phyloP scores from a whole-genome alignment of 2,888 invertebrate genomes.

The Reticulitermes lucifugus region DNA sequence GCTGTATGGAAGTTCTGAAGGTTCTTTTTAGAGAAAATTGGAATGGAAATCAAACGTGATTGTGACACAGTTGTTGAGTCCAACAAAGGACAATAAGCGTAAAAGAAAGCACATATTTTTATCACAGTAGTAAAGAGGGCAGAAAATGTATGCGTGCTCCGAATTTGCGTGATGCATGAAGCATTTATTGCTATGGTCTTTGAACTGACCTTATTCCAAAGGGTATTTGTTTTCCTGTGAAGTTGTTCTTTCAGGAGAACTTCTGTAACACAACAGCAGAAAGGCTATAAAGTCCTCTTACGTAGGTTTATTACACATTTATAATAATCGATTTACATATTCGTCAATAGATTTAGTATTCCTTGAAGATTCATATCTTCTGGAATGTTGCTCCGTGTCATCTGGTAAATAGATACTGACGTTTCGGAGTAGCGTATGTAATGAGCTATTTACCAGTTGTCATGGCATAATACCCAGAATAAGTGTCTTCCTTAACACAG shows the following conservation, averaged over 20 bases:
- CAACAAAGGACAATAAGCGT: not conserved
- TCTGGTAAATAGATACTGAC: too few relatives aligned
- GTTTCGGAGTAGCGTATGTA: too few relatives aligned
- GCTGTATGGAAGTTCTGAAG: not conserved
- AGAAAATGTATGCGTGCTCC: not conserved
- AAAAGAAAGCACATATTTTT: slow-evolving; percentile 11
- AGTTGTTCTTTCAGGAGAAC: not conserved
- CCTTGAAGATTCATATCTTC: too few relatives aligned
- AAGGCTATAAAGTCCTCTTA: too few relatives aligned
- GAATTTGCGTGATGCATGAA: slow-evolving; percentile 19
- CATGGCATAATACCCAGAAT: too few relatives aligned
- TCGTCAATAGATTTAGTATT: too few relatives aligned
- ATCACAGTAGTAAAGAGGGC: not conserved
- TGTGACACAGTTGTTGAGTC: not conserved
- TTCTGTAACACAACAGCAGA: not conserved
- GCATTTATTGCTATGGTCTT: slow-evolving; percentile 1
- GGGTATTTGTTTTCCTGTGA: slow-evolving; percentile 7
- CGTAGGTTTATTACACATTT: too few relatives aligned
- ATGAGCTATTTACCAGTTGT: too few relatives aligned
- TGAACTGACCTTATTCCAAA: not conserved
- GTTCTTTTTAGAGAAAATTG: not conserved
- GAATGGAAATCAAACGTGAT: not conserved
- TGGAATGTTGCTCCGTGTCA: too few relatives aligned
- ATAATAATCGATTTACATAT: too few relatives aligned
- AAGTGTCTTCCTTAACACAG: too few relatives aligned